phyloP scores from a whole-genome alignment of 2,797 vertebrate genomes.

The Ara ararauna region DNA sequence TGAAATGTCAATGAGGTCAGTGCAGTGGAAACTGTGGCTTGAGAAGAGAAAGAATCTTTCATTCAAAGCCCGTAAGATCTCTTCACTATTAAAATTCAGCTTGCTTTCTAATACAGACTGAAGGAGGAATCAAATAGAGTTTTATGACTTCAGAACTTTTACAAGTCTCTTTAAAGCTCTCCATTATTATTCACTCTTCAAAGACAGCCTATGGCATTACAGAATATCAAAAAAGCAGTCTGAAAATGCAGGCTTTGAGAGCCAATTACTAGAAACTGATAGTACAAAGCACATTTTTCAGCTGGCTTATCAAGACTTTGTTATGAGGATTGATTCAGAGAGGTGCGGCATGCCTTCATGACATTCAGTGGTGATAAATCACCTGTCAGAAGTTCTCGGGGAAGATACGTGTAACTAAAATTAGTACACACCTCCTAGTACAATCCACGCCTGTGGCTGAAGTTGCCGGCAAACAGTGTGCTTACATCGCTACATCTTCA shows the following conservation, averaged over 20 bases:
- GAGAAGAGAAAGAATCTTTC: constrained; percentile 18
- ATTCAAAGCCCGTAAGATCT: constrained; percentile 16
- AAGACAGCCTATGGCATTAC: not conserved
- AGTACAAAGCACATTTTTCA: not conserved
- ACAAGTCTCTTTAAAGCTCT: constrained; percentile 56
- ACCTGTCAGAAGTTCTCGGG: not conserved
- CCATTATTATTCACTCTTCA: constrained; percentile 42
- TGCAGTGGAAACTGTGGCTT: not conserved
- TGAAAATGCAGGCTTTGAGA: constrained; percentile 13
- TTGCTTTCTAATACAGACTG: constrained; percentile 27
- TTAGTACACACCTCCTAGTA: not conserved
- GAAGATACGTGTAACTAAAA: not conserved
- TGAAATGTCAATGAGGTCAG: constrained; percentile 26
- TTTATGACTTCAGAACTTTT: constrained; percentile 59
- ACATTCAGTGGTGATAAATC: not conserved
- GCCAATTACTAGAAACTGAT: not conserved
- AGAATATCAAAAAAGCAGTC: constrained; percentile 51
- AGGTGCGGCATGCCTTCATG: not conserved
- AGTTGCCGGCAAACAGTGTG: not conserved
- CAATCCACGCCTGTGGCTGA: rapidly evolving
- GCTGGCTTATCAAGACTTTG: not conserved
- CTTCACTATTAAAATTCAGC: constrained; percentile 31
- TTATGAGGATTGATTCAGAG: not conserved
- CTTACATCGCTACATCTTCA: not conserved
- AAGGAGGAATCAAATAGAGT: constrained; percentile 57